phyloP scores from a whole-genome alignment of 1,140 invertebrate genomes.

The Lasioglossum albipes region DNA sequence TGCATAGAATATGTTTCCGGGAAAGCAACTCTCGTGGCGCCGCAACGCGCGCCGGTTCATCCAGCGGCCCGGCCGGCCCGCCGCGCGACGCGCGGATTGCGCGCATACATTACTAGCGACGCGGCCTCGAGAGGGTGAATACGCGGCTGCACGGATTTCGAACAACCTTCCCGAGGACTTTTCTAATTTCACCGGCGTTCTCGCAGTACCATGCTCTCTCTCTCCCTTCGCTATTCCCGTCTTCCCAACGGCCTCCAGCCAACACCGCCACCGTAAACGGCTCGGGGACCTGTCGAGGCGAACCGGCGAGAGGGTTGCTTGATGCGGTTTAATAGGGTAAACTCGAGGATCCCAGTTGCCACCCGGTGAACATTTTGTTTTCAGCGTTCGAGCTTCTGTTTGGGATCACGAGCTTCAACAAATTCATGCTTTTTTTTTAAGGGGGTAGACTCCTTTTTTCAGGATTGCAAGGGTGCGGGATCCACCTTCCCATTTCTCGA shows the following conservation, averaged over 20 bases:
- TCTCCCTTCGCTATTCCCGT: neutral
- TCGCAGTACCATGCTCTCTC: neutral
- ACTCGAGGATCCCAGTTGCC: neutral
- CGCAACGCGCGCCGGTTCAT: no score
- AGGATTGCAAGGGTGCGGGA: no score
- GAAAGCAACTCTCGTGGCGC: slow-evolving; percentile 53
- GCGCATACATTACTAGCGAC: slow-evolving; percentile 61
- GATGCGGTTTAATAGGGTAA: slow-evolving; percentile 6
- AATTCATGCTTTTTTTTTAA: no score
- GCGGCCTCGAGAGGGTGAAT: slow-evolving; percentile 51
- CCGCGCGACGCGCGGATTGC: slow-evolving; percentile 46
- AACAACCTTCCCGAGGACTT: slow-evolving; percentile 26
- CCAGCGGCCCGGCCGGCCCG: slow-evolving; percentile 9
- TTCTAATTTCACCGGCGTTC: slow-evolving; percentile 21
- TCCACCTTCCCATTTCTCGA: no score
- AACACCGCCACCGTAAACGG: neutral
- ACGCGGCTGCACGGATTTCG: slow-evolving; percentile 27
- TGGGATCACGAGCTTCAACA: no score
- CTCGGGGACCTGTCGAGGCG: neutral
- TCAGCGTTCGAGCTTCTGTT: no score
- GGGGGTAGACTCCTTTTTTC: no score
- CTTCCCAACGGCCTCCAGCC: neutral
- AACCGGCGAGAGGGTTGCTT: neutral
- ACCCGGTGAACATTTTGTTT: no score
- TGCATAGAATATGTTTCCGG: slow-evolving; percentile 72